A percentile compares a stretch with the other conserved stretches of the same genome.
Conservation (phyloP, 2,113 vertebrate species). For the Patagioenas fasciata region DNA sequence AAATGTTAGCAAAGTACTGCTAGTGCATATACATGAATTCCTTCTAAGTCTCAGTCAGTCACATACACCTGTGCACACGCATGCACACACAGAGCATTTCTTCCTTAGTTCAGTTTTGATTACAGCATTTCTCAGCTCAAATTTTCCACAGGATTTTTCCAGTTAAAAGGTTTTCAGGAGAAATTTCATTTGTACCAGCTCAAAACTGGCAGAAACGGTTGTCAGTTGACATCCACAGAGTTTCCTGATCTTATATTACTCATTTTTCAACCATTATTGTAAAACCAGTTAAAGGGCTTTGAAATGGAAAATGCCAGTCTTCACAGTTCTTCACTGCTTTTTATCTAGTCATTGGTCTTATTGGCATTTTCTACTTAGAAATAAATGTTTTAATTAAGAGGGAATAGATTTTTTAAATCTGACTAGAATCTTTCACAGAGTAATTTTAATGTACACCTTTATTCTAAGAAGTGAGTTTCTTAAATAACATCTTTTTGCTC, state of each 20-base stretch:
- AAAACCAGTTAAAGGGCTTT: conserved; percentile 19
- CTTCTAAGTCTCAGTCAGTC: background rate
- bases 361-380: background rate
- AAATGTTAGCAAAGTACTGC: background rate
- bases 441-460: conserved; percentile 66
- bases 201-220: conserved; percentile 6
- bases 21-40: background rate
- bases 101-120: background rate
- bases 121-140: background rate
- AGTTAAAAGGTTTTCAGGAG: background rate
- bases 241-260: background rate
- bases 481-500: conserved; percentile 64
- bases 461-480: conserved; percentile 52
- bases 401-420: conserved; percentile 45
- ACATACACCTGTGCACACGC: background rate
- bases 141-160: background rate
- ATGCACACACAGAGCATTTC: background rate
- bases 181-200: background rate
- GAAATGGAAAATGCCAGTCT: conserved; percentile 2
- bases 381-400: conserved; percentile 41
- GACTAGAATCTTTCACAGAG: conserved; percentile 27
- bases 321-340: conserved; percentile 4
- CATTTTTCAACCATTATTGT: conserved; percentile 7
- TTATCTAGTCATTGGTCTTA: conserved; percentile 14
- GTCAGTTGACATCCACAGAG: background rate